phyloP scores from a whole-genome alignment of 2,797 vertebrate species.

The Mareca strepera region DNA sequence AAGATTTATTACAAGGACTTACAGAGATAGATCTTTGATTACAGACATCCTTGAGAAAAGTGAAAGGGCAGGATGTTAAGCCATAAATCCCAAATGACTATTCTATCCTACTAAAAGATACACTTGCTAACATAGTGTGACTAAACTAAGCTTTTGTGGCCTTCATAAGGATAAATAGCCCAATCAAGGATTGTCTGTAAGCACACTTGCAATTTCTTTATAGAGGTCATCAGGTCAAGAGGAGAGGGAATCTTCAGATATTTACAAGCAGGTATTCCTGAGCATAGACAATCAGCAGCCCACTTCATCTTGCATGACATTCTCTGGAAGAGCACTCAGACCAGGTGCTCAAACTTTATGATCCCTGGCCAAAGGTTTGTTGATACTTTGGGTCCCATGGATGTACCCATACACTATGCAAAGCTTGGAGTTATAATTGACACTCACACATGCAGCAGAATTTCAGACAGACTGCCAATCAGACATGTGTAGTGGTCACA shows the following conservation, averaged over 20 bases:
- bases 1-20: slow-evolving; percentile 66
- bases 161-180: background rate
- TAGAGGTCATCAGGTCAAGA: background rate
- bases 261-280: background rate
- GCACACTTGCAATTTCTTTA: background rate
- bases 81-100: slow-evolving; percentile 52
- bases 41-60: slow-evolving; percentile 59
- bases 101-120: slow-evolving; percentile 23
- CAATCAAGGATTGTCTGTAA: background rate
- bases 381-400: background rate
- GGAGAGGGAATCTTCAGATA: background rate
- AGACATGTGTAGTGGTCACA: fast-evolving
- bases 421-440: background rate
- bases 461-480: background rate
- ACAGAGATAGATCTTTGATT: slow-evolving; percentile 49
- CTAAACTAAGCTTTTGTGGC: slow-evolving; percentile 12
- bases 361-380: background rate
- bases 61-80: slow-evolving; percentile 24
- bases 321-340: background rate
- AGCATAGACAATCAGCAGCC: background rate
- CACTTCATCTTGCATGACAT: fast-evolving
- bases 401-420: background rate
- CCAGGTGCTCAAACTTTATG: background rate
- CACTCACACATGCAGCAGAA: fast-evolving
- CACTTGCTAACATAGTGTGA: background rate